A percentile compares a stretch with the other conserved stretches of the same genome.
These are phyloP conservation scores for Kradibia gibbosae DNA, from an alignment of 1,140 invertebrate genomes.

Conservation along the genomic window DNA sequence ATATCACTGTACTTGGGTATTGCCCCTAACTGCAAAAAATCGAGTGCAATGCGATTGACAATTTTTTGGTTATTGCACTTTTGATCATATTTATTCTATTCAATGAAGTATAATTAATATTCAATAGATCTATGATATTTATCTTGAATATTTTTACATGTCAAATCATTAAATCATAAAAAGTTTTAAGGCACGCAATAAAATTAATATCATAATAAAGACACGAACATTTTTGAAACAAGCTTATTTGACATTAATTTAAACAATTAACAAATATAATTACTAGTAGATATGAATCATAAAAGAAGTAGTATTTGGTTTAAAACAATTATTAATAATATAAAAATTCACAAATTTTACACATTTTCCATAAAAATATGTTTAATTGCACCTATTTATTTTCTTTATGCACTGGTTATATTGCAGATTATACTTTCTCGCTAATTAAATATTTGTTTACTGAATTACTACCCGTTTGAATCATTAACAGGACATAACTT, in stretches of 20 bases:
- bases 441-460: slow-evolving; percentile 32
- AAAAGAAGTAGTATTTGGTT: not conserved
- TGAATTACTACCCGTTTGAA: slow-evolving; percentile 11
- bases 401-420: not conserved
- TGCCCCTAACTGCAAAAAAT: slow-evolving; percentile 44
- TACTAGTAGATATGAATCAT: not conserved
- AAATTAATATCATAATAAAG: slow-evolving; percentile 9
- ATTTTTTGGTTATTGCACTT: slow-evolving; percentile 49
- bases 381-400: slow-evolving; percentile 15
- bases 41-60: slow-evolving; percentile 50
- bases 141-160: not conserved
- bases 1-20: slow-evolving; percentile 47
- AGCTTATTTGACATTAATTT: not conserved
- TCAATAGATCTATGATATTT: slow-evolving; percentile 40
- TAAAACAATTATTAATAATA: not conserved
- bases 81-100: slow-evolving; percentile 26
- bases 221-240: not conserved
- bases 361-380: slow-evolving; percentile 21
- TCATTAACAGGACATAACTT: slow-evolving; percentile 37
- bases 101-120: slow-evolving; percentile 36
- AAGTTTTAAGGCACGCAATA: slow-evolving; percentile 44
- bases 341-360: slow-evolving; percentile 14
- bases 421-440: slow-evolving; percentile 27
- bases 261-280: not conserved
- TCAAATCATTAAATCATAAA: slow-evolving; percentile 6